Evolutionary conservation across 1,140 invertebrate genomes (phyloP), one percentile per base, ranked within the genome.

Genomic region (Medauroidea extradentata): DNA sequence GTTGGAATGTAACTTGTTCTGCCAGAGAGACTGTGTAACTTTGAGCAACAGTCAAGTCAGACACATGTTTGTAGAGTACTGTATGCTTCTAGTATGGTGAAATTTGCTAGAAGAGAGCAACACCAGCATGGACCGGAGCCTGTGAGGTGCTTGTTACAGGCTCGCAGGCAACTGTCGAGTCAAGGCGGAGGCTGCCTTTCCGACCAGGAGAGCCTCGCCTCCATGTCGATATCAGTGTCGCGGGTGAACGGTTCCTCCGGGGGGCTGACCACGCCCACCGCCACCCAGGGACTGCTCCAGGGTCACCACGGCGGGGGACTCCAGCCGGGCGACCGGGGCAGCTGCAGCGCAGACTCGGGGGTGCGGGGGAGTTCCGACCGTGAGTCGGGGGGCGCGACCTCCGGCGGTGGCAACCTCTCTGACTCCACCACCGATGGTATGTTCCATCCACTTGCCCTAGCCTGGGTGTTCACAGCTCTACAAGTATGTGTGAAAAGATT

Each of bases 331-430:
- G 90, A 92, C 70, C 76, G 90, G 41, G 89, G 89, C 53, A 91
- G 89, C 67, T 91, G 89, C 73, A 91, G 88, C 66, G 90, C 90
- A n/a, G 91, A 93, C 72, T 91, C 88, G 18, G 90, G 89, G 18
- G 87, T 90, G 1, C 79, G 89, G 63, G 87, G 90, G 50, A 90
- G 87, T 70, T 91, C 89, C 65, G 90, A 93, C 69, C 75, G 87
- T 21, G 87, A 89, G 67, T 88, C 85, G 63, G 87, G 78, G 52
- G 63, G 24, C 8, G 88, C 87, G 2, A 85, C 85, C 25, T 86
- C 85, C 42, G 81, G 84, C 25, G 84, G 86, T 34, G 86, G 86
- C 34, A 90, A 90, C 75, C 75, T 89, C 38, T 88, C 85, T 1
- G 87, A 90, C 68, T 89, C 87, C 1, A 89, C 87, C 13, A 87